Conservation (phyloP, 1,140 invertebrate species). For the Xylocopa sonorina region DNA sequence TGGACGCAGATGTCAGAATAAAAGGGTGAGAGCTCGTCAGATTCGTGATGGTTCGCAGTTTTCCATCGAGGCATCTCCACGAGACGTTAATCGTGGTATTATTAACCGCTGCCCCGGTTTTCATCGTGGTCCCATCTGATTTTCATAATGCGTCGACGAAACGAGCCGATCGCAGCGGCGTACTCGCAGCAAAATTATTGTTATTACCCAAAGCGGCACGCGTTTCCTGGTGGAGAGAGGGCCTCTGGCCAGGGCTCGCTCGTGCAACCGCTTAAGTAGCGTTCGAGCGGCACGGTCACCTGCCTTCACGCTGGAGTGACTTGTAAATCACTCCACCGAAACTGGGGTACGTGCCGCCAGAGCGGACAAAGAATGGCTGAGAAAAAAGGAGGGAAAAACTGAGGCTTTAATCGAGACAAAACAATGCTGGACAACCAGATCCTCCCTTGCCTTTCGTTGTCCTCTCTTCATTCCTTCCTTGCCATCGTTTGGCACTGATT, state of each 20-base stretch:
- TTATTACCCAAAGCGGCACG: slow-evolving; percentile 41
- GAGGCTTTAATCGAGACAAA: slow-evolving; percentile 60
- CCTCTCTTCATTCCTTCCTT: background rate
- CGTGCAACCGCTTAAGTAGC: slow-evolving; percentile 64
- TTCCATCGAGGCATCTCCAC: background rate
- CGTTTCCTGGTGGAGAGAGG: slow-evolving; percentile 35
- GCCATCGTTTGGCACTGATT: background rate
- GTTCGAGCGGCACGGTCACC: slow-evolving; percentile 78
- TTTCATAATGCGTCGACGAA: slow-evolving; percentile 8
- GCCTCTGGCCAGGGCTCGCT: slow-evolving; percentile 42
- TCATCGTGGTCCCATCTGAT: background rate
- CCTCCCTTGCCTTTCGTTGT: slow-evolving; percentile 32
- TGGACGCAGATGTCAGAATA: no score
- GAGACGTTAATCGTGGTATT: background rate
- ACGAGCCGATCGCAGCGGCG: slow-evolving; percentile 11
- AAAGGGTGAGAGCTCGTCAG: no score
- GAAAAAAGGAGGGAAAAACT: slow-evolving; percentile 20
- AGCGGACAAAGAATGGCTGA: slow-evolving; percentile 52
- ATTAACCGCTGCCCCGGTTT: background rate
- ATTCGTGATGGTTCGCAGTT: no score
- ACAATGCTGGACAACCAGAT: slow-evolving; percentile 46
- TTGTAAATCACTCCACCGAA: slow-evolving; percentile 81
- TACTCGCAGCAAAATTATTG: slow-evolving; percentile 45
- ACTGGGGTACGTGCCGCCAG: slow-evolving; percentile 75
- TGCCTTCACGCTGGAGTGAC: slow-evolving; percentile 80